Conservation (phyloP, 2,888 invertebrate genomes). For the Molorchus minor region DNA sequence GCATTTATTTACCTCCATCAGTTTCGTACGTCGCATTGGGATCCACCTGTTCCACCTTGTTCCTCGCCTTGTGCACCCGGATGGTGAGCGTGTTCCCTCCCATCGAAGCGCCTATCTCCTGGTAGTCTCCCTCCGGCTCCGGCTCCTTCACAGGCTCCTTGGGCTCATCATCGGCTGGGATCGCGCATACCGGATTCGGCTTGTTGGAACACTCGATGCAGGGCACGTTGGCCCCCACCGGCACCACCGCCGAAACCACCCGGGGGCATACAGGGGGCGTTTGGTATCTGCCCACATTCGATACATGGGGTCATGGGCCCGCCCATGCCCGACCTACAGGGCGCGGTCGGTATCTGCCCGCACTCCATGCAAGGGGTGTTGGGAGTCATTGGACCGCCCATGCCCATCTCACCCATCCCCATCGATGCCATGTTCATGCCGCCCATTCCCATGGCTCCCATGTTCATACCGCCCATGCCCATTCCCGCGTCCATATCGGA, state of each 20-base stretch:
- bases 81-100: slow-evolving; percentile 74
- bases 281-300: slow-evolving; percentile 35
- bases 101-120: slow-evolving; percentile 74
- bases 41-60: slow-evolving; percentile 62
- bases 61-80: slow-evolving; percentile 69
- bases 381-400: slow-evolving; percentile 16
- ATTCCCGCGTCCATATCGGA: background rate
- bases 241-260: background rate
- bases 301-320: slow-evolving; percentile 8
- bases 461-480: background rate
- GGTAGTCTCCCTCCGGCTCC: slow-evolving; percentile 62
- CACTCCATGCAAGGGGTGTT: slow-evolving; percentile 48
- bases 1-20: background rate
- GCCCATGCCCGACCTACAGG: slow-evolving; percentile 21
- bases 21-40: slow-evolving; percentile 12
- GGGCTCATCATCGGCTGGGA: slow-evolving; percentile 25
- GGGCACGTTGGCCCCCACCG: slow-evolving; percentile 26
- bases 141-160: slow-evolving; percentile 9
- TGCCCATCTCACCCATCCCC: slow-evolving; percentile 4
- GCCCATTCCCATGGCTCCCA: background rate
- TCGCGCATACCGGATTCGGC: slow-evolving; percentile 18
- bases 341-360: slow-evolving; percentile 27
- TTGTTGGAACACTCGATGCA: slow-evolving; percentile 40
- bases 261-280: slow-evolving; percentile 29
- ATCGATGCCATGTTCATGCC: too few relatives aligned